Base-by-base conservation (phyloP, 2,797 vertebrate species). In the Gila robusta region DNA sequence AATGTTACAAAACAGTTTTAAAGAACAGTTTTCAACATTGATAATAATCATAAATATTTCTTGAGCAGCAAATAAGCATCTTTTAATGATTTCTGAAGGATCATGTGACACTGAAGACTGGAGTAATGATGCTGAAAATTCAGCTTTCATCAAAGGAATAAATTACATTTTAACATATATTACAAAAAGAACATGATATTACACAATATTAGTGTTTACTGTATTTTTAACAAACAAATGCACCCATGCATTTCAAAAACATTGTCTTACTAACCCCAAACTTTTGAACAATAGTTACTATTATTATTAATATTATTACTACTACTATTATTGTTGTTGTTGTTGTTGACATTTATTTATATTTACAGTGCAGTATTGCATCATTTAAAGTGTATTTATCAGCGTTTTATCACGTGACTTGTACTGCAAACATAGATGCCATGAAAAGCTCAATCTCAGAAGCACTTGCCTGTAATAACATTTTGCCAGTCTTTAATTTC, bases 391-490 rank as follows among this genome's bases (percentile, higher is more conserved):
- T 17, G 12, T 8, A 28, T n/a, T 39, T 37, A 39, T 39, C 59
- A 78, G 35, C 39, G 12, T 78, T n/a, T 66, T 21, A 66, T 39
- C 21, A 12, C 3, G 37, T 44, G 10, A 62, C 69, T 28, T 52
- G 11, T 64, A 21, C 39, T 64, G 64, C 74, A 84, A 78, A 32
- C 35, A 54, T 69, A 87, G 87, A 81, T 54, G 83, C 88, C 88
- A 83, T 44, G 77, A 79, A 87, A 41, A 91, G 90, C 82, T 86
- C 54, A 88, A 92, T 91, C 93, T 94, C 28, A 87, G 88, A 91
- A 93, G 92, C 73, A 39, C 89, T 93, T 88, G 90, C 88, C 85
- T 91, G 89, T 87, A 92, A 92, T 93, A 92, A 92, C 92, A 88
- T 73, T 91, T 88, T 89, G 83, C 86, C 84, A 87, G 92, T 90